phyloP scores from a whole-genome alignment of 2,113 vertebrate species.

The Platichthys flesus region DNA sequence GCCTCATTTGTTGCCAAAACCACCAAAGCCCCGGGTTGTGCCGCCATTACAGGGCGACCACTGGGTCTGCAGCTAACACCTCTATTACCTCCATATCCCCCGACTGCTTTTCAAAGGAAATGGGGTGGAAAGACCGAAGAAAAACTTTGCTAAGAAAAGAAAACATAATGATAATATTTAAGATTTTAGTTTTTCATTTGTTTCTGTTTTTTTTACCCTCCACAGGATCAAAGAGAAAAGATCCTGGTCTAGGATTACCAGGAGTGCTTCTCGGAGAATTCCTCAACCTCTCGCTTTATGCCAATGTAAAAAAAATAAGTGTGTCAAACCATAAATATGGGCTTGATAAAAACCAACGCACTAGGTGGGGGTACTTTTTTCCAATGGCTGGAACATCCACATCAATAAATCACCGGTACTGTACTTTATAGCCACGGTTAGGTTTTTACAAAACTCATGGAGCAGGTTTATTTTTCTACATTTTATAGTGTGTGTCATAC shows the following conservation, averaged over 20 bases:
- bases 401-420: constrained; percentile 59
- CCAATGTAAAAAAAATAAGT: constrained; percentile 60
- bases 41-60: constrained; percentile 16
- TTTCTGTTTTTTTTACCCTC: neutral
- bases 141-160: constrained; percentile 10
- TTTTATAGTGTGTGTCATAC: constrained; percentile 57
- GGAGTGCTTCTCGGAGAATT: constrained; percentile 15
- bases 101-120: constrained; percentile 36
- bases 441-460: constrained; percentile 51
- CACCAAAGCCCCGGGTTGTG: constrained; percentile 46
- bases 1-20: constrained; percentile 68
- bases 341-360: constrained; percentile 55
- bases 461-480: constrained; percentile 55
- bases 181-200: neutral
- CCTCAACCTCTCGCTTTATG: constrained; percentile 38
- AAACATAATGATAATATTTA: constrained; percentile 23
- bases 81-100: constrained; percentile 23
- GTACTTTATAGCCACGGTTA: constrained; percentile 27
- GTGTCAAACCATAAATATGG: constrained; percentile 66
- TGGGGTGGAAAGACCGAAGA: constrained; percentile 30
- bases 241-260: constrained; percentile 14
- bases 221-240: constrained; percentile 22
- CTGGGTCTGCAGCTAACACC: constrained; percentile 49
- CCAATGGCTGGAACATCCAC: constrained; percentile 55
- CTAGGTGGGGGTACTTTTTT: constrained; percentile 18